phyloP scores from a whole-genome alignment of 2,113 vertebrate species.

The Glareola pratincola region DNA sequence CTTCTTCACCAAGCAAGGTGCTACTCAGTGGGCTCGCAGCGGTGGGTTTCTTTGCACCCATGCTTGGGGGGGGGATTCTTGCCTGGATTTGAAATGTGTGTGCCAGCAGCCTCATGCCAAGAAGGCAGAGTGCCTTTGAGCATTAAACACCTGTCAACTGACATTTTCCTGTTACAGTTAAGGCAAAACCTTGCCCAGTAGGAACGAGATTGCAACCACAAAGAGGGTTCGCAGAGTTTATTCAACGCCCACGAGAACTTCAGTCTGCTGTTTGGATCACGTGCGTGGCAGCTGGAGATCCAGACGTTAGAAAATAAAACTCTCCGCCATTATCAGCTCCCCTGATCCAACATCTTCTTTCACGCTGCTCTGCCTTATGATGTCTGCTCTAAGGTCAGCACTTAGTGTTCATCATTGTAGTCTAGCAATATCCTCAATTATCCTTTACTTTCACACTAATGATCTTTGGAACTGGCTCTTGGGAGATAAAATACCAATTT shows the following conservation, averaged over 20 bases:
- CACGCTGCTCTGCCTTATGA: not conserved
- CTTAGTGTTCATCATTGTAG: not conserved
- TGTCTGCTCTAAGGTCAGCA: not conserved
- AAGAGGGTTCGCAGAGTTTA: not conserved
- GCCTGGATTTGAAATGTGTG: not conserved
- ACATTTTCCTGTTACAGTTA: not conserved
- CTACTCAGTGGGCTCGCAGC: not conserved
- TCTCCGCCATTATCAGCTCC: not conserved
- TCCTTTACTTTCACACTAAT: not conserved
- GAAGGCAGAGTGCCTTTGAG: not conserved
- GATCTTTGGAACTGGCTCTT: not conserved
- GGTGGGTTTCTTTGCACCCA: not conserved
- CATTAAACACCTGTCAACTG: not conserved
- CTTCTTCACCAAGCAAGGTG: not conserved
- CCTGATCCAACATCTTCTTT: too few species aligned
- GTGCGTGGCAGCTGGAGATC: not conserved
- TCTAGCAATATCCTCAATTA: not conserved
- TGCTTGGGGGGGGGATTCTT: not conserved
- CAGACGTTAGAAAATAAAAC: not conserved
- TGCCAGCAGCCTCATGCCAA: not conserved
- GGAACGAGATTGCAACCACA: not conserved
- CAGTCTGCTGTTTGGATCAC: not conserved
- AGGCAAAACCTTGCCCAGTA: not conserved
- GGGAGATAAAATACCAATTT: not conserved
- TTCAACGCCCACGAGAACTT: not conserved